Evolutionary conservation across 2,888 invertebrate genomes (phyloP), one percentile per base, ranked within the genome.

Genomic region (Operophtera brumata): DNA sequence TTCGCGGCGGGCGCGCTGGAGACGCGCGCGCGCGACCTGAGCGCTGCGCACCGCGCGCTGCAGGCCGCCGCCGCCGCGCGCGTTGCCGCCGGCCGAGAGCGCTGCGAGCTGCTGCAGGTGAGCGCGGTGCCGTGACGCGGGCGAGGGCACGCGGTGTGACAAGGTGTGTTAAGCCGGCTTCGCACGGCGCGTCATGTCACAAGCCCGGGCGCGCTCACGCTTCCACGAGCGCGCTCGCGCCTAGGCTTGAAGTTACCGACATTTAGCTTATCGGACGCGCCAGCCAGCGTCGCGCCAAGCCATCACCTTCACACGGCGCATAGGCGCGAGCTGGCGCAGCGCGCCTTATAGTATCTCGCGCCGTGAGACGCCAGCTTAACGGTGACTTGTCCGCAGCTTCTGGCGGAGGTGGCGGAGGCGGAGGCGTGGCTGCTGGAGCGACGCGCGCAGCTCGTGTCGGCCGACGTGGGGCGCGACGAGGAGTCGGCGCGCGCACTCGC

Each of bases 401-500:
- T 96, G 67, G 94, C 96, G 0, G 98, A 99, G 81, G 95, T 96
- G 2, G 91, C 94, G 1, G 99, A 99, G 82, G 96, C 97, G 0
- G 96, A 96, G 69, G 93, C 95, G n/a, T 99, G 98, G 98, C 94
- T 99, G 71, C 90, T 92, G 39, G 97, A 97, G 70, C 96, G 97
- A 62, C 92, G 93, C 12, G 95, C 96, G 0, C 91, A 94, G 41
- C 84, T 97, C 28, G 92, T 92, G 0, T 94, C 94, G 0, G 87
- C 91, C 7, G 98, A 98, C 78, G 94, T 95, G 40, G 99, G 98
- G 0, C 95, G 96, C 59, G 99, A 99, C 81, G 98, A 98, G 82
- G 96, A 97, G 70, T 96, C 97, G 0, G 97, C 97, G 0, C 94
- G 94, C 66, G 93, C 94, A 2, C 92, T 97, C 58, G 91, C 95